Evolutionary conservation across 2,888 invertebrate genomes (phyloP).

Genomic region (Proisotoma minuta): DNA sequence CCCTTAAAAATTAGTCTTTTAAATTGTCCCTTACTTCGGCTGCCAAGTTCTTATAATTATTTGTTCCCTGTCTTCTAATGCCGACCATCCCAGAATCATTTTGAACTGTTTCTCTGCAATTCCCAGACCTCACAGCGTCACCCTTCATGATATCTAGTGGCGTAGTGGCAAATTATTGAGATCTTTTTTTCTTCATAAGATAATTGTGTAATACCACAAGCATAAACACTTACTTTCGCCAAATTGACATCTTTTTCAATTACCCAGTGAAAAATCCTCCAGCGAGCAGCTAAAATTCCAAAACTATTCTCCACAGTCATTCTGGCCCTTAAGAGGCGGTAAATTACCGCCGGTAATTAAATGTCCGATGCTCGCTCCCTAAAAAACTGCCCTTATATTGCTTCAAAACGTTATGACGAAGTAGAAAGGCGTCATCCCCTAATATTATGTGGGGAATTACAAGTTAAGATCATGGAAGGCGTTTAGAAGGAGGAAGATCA

Average conservation of each 20-base stretch:
- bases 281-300: constrained; percentile 37
- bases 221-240: constrained; percentile 1
- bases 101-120: neutral
- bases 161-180: no score
- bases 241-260: constrained; percentile 5
- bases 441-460: constrained; percentile 9
- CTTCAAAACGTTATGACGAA: constrained; percentile 11
- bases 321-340: constrained; percentile 15
- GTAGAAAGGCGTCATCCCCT: constrained; percentile 18
- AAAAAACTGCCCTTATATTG: neutral
- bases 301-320: constrained; percentile 23
- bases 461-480: neutral
- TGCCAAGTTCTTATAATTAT: neutral
- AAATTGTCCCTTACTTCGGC: neutral
- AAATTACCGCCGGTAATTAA: no score
- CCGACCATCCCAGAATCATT: neutral
- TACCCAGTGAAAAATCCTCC: constrained; percentile 28
- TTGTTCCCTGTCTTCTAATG: neutral
- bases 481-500: constrained; percentile 17
- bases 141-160: no score
- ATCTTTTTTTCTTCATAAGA: constrained; percentile 4
- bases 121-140: no score
- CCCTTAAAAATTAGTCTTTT: neutral
- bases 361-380: neutral
- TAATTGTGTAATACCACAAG: constrained; percentile 21